phyloP scores from a whole-genome alignment of 1,140 invertebrate species.

The Temnothorax curvispinosus region DNA sequence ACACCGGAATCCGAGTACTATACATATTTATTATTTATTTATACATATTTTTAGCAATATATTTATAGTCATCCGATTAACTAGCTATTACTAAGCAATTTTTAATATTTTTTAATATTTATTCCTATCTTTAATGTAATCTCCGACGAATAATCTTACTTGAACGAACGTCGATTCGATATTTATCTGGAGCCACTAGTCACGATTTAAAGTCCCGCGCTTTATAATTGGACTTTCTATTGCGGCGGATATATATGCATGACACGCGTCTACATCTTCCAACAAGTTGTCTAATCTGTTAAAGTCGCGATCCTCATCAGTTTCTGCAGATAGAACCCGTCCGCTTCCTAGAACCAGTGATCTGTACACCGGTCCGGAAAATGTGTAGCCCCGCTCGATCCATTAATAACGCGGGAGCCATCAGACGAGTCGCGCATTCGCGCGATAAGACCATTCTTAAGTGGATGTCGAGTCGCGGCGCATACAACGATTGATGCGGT shows the following conservation, averaged over 20 bases:
- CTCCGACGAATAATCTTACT: constrained; percentile 38
- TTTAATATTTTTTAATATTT: background rate
- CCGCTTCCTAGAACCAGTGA: background rate
- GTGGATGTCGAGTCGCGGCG: background rate
- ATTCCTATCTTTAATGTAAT: constrained; percentile 19
- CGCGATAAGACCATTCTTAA: constrained; percentile 17
- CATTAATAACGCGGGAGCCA: constrained; percentile 48
- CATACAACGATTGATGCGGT: constrained; percentile 28
- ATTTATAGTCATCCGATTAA: constrained; percentile 1
- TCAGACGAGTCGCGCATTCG: constrained; percentile 12
- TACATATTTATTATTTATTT: background rate
- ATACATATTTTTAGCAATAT: constrained; percentile 1
- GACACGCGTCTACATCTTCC: constrained; percentile 19
- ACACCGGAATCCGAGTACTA: background rate
- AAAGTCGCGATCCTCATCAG: constrained; percentile 28
- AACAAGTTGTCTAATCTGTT: constrained; percentile 46
- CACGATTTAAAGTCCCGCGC: constrained; percentile 25
- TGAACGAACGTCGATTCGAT: background rate
- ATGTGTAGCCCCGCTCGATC: background rate
- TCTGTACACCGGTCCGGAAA: constrained; percentile 32
- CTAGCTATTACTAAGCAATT: constrained; percentile 4
- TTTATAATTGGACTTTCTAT: constrained; percentile 49
- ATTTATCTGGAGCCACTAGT: constrained; percentile 18
- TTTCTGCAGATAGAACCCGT: background rate
- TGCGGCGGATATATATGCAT: constrained; percentile 1